phyloP scores from a whole-genome alignment of 2,113 vertebrate species.

The Panthera tigris region DNA sequence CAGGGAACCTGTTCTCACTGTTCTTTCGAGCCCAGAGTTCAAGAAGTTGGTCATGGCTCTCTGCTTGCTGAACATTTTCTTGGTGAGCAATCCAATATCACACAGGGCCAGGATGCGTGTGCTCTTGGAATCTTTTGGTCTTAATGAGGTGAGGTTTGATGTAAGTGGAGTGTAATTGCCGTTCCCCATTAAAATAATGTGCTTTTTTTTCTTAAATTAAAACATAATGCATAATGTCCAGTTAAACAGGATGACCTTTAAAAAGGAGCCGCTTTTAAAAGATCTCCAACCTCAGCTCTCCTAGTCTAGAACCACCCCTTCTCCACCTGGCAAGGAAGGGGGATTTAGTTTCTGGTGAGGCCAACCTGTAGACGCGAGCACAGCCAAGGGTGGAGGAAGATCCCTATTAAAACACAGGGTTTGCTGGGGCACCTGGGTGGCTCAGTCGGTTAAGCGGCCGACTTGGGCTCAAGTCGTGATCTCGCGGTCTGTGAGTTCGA shows the following conservation, averaged over 20 bases:
- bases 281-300: not conserved
- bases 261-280: not conserved
- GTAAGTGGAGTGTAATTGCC: not conserved
- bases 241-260: not conserved
- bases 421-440: not conserved
- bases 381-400: not conserved
- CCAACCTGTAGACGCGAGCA: not conserved
- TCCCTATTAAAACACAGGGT: not conserved
- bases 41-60: not conserved
- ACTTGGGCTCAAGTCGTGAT: not conserved
- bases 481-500: not conserved
- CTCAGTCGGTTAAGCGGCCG: not conserved
- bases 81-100: not conserved
- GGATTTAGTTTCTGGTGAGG: not conserved
- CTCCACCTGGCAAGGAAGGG: too few species aligned
- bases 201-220: not conserved
- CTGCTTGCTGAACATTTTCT: not conserved
- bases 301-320: not conserved
- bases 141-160: conserved; percentile 18
- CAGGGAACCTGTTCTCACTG: not conserved
- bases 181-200: not conserved
- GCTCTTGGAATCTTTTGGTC: not conserved
- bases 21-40: not conserved
- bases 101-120: not conserved
- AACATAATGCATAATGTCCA: not conserved